Conservation (phyloP, 30 jellyfish, hydroid and myxozoan species). For the Morbakka virulenta region DNA sequence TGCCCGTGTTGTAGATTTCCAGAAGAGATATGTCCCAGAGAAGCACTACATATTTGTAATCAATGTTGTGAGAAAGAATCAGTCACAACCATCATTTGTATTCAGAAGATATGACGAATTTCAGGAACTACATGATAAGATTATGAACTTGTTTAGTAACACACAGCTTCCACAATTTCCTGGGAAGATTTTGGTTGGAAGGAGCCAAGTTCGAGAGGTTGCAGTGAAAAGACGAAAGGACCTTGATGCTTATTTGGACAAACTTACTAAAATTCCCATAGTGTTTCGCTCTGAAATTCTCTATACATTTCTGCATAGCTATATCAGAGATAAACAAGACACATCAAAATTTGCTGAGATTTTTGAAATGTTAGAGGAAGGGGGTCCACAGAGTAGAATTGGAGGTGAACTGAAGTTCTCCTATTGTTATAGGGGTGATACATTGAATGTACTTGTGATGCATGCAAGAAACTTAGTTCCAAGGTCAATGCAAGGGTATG, state of each 20-base stretch:
- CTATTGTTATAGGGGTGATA: constrained; percentile 27
- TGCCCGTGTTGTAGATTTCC: constrained; percentile 93
- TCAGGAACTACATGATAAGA: constrained; percentile 81
- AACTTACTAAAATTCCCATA: constrained; percentile 10
- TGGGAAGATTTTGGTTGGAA: constrained; percentile 72
- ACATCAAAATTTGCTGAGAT: constrained; percentile 70
- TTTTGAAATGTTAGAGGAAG: constrained; percentile 55
- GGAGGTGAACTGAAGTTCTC: constrained; percentile 93
- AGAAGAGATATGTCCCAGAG: constrained; percentile 88
- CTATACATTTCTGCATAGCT: constrained; percentile 86
- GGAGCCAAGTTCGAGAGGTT: constrained; percentile 90
- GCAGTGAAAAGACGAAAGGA: constrained; percentile 83
- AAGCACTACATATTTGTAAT: constrained; percentile 88
- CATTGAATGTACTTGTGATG: constrained; percentile 72
- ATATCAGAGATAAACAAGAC: constrained; percentile 84
- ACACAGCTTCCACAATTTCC: constrained; percentile 74
- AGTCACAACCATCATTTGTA: constrained; percentile 52
- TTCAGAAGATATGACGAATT: constrained; percentile 92
- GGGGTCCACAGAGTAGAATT: constrained; percentile 72
- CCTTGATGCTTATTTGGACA: constrained; percentile 66
- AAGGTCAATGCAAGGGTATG: constrained; percentile 71
- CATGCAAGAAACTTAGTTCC: constrained; percentile 72
- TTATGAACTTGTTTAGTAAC: constrained; percentile 55
- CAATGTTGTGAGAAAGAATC: constrained; percentile 58
- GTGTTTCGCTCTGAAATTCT: constrained; percentile 58